Base-by-base conservation (phyloP, 30 jellyfish, hydroid and myxozoan species). In the Rhopilema esculentum region DNA sequence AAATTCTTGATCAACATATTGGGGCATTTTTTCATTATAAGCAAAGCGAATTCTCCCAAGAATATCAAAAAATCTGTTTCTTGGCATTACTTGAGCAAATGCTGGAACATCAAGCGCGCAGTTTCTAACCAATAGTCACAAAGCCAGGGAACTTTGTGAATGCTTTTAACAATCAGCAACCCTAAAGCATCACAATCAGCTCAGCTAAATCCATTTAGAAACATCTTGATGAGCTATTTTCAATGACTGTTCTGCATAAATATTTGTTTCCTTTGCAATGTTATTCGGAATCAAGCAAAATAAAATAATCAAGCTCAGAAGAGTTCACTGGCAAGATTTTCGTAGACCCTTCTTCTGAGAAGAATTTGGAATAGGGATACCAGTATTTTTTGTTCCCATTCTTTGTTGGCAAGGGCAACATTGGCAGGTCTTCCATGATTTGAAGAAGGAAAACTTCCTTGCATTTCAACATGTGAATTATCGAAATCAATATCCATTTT, bases 101-200 rank as follows among this genome's bases (percentile, higher is more conserved):
- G 77, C 77, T 67, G 77, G 77, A 24, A 67, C 77, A 23, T 40
- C 40, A 67, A 67, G 77, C 4, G 33, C 40, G 16, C 77, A 67
- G 20, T 57, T 19, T 70, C 80, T 24, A 62, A 70, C 61, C 64
- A 70, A 70, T 70, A 70, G 49, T 70, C 64, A 28, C 64, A 62
- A 51, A 67, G 40, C 77, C 40, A 70, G 25, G 80, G 80, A 70
- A 26, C 80, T 57, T 28, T 70, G 77, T 67, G 77, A 30, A 67
- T 19, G 77, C 77, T 67, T 40, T 23, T 70, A 19, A 57, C 80
- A 70, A 70, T 70, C 48, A 70, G 80, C 49, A 70, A 28, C 1
- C 80, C 62, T 27, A 26, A 70, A 0, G n/a, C n/a, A 70, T 23
- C 28, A 62, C 62, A 4, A 23, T 28, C 27, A 70, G 21, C 80